Conservation (phyloP, 2,113 vertebrate species). For the Callorhinus ursinus region DNA sequence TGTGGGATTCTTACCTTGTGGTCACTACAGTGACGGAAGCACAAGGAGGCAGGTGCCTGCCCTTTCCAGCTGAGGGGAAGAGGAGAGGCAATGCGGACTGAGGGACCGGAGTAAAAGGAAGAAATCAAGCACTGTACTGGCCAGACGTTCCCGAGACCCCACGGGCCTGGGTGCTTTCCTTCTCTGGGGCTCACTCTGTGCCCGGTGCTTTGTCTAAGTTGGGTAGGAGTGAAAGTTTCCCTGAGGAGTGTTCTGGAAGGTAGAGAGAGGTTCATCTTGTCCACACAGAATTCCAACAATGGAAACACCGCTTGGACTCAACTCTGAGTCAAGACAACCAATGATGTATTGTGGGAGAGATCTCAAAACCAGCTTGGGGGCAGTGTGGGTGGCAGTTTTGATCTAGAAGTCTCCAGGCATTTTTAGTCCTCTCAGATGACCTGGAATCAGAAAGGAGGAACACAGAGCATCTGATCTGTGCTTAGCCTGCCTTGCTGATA, state of each 20-base stretch:
- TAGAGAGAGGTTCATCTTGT: neutral
- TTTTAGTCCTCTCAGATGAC: neutral
- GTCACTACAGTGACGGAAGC: neutral
- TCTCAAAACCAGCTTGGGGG: neutral
- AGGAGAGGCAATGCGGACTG: rapidly evolving
- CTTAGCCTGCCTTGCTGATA: neutral
- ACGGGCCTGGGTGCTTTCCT: neutral
- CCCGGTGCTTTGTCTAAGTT: neutral
- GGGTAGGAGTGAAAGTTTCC: neutral
- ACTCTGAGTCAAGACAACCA: neutral
- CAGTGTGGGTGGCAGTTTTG: neutral
- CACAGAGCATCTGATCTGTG: neutral
- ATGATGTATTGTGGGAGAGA: neutral
- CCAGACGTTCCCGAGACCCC: neutral
- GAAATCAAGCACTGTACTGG: neutral
- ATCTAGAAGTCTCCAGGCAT: neutral
- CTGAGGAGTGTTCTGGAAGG: neutral
- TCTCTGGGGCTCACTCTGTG: neutral
- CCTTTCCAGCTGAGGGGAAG: neutral
- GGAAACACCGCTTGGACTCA: neutral
- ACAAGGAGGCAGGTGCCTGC: neutral
- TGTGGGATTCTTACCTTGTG: neutral
- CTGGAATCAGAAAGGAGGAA: neutral
- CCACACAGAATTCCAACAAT: neutral
- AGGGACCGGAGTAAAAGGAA: neutral